Conservation (phyloP, 2,797 vertebrate species). For the Mormyrops attenuatus region DNA sequence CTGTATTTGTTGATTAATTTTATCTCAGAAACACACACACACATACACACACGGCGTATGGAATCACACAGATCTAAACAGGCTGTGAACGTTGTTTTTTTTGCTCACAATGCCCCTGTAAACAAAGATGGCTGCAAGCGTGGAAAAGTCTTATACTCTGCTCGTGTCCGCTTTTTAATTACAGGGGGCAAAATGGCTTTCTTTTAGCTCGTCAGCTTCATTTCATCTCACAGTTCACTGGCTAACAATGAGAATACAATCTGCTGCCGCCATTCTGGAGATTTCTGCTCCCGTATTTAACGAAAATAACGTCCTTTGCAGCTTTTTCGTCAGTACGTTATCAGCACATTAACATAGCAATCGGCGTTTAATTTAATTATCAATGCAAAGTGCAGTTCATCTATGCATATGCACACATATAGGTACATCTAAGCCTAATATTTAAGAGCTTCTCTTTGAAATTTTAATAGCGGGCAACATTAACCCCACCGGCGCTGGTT, state of each 20-base stretch:
- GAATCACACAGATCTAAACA: neutral
- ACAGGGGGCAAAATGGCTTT: no score
- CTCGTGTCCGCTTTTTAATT: neutral
- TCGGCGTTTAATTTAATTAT: neutral
- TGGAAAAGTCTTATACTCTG: neutral
- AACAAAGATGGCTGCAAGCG: neutral
- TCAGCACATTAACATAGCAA: neutral
- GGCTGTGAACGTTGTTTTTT: neutral
- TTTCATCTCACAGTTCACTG: neutral
- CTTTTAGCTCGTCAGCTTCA: neutral
- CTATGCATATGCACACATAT: neutral
- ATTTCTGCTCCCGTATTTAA: neutral
- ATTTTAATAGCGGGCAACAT: neutral
- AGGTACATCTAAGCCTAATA: neutral
- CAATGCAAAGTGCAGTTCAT: neutral
- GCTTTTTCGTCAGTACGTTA: neutral
- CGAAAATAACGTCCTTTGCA: neutral
- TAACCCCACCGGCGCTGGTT: neutral
- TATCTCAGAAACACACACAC: neutral
- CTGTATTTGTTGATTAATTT: neutral
- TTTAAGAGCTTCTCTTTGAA: neutral
- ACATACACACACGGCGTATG: neutral
- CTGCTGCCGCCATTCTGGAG: neutral
- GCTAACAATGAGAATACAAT: neutral
- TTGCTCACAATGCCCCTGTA: neutral